Base-by-base conservation (phyloP, 2,888 invertebrate genomes). In the Epirrita christyi region DNA sequence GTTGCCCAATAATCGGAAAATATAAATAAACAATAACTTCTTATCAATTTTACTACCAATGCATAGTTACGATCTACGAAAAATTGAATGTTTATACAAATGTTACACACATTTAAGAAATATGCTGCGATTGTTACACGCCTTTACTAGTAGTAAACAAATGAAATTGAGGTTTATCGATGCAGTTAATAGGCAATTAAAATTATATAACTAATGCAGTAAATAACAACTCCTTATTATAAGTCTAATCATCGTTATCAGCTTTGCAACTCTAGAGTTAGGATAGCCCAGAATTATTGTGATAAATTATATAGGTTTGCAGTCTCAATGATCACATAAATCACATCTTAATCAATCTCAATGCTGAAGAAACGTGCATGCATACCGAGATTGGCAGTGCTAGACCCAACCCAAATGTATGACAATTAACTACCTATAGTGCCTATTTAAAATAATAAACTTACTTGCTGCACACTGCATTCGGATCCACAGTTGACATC, bases 381-480 rank as follows among this genome's bases (percentile, higher is more conserved):
- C n/a, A n/a, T n/a, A n/a, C n/a, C n/a, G n/a, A n/a, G n/a, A n/a
- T n/a, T n/a, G n/a, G n/a, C n/a, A n/a, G n/a, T n/a, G n/a, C n/a
- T n/a, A n/a, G n/a, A n/a, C n/a, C n/a, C n/a, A n/a, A n/a, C n/a
- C n/a, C n/a, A n/a, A n/a, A n/a, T n/a, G n/a, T n/a, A 21, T 21
- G 21, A 21, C 4, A 21, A 21, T n/a, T n/a, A n/a, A n/a, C n/a
- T 21, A 21, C 21, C 21, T 21, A 21, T n/a, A 21, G 21, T 21
- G 4, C 21, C 21, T 21, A 21, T n/a, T n/a, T n/a, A 29, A 29
- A 29, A 29, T 7, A 32, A 1, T 9, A 5, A 6, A 32, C 88
- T 92, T 91, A 96, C 96, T 93, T 96, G 95, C 81, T 94, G 93
- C 57, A 95, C 93, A 80, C 94, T 95, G 87, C 96, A 96, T 61